phyloP scores from a whole-genome alignment of 1,140 invertebrate genomes.

The Arion vulgaris region DNA sequence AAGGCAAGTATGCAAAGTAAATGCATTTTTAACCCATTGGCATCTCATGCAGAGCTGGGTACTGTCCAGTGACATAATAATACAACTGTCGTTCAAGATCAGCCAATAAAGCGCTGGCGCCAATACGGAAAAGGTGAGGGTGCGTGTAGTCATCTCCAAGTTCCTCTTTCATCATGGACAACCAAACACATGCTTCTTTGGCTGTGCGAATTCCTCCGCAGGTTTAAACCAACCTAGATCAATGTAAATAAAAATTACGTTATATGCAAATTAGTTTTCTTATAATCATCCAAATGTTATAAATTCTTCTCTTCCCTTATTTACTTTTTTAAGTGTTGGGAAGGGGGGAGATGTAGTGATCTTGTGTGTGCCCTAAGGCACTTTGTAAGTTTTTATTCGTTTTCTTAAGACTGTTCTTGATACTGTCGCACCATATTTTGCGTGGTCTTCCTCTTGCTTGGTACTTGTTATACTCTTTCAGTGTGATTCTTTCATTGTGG shows the following conservation, averaged over 20 bases:
- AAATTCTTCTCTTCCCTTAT: too few species aligned
- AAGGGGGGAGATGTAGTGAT: too few species aligned
- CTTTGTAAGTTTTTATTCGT: too few species aligned
- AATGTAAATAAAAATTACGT: neutral
- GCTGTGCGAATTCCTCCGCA: slow-evolving; percentile 95
- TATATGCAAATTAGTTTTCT: neutral
- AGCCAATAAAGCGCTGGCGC: slow-evolving; percentile 90
- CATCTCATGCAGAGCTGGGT: slow-evolving; percentile 68
- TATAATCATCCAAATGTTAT: too few species aligned
- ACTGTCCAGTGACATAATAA: slow-evolving; percentile 71
- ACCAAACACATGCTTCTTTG: slow-evolving; percentile 89
- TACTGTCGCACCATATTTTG: too few species aligned
- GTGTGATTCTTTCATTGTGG: too few species aligned
- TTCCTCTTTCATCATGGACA: slow-evolving; percentile 87
- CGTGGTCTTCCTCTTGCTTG: too few species aligned
- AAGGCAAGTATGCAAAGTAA: too few species aligned
- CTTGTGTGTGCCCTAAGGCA: too few species aligned
- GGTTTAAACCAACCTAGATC: slow-evolving; percentile 93
- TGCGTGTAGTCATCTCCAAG: slow-evolving; percentile 91
- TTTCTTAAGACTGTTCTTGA: too few species aligned
- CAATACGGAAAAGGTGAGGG: slow-evolving; percentile 90
- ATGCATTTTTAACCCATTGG: slow-evolving; percentile 55
- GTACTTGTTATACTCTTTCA: too few species aligned
- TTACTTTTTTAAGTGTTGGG: too few species aligned
- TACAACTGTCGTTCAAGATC: slow-evolving; percentile 83